Evolutionary conservation across 2,797 vertebrate species (phyloP), one percentile per base, ranked within the genome.

Genomic region (Chrysocyon brachyurus): DNA sequence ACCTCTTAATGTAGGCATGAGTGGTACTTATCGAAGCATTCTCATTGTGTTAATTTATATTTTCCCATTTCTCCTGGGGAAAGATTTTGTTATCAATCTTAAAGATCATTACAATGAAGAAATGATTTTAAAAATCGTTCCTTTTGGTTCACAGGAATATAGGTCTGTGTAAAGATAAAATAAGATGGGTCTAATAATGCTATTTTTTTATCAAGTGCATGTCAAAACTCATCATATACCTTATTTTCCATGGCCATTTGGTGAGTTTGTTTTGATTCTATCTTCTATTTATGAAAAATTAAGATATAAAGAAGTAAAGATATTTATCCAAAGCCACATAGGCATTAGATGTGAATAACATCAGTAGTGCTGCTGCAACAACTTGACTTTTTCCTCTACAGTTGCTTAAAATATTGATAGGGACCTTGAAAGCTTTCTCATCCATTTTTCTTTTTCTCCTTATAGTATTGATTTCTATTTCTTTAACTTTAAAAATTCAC

Each of bases 351-450:
- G 54, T 93, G 68, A 92, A 57, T 93, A 94, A 95, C 49, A 46
- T 90, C 90, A 91, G 33, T 59, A 11, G 46, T 73, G n/a, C 91
- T 95, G 89, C 86, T 6, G 19, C 11, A 33, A 73, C 8, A 15
- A n/a, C 54, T 90, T 94, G 79, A 54, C 85, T 96, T 96, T 91
- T 90, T 86, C 40, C 46, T 96, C 87, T 57, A 70, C 24, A 31
- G 79, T 91, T 66, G 22, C 75, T 91, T 97, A 91, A 97, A 96
- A 97, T 97, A 96, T 97, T 94, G 82, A 97, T 95, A 68, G 85
- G 70, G 40, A 4, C 56, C 75, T 93, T 96, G 87, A 97, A 96
- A 90, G 52, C 59, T 77, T 94, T 75, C 91, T 96, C 68, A 84
- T 79, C 57, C 3, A 1, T 59, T 95, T 90, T 91, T 89, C 36